Evolutionary conservation across 2,797 vertebrate genomes (phyloP).

Genomic region (Channallabes apus): DNA sequence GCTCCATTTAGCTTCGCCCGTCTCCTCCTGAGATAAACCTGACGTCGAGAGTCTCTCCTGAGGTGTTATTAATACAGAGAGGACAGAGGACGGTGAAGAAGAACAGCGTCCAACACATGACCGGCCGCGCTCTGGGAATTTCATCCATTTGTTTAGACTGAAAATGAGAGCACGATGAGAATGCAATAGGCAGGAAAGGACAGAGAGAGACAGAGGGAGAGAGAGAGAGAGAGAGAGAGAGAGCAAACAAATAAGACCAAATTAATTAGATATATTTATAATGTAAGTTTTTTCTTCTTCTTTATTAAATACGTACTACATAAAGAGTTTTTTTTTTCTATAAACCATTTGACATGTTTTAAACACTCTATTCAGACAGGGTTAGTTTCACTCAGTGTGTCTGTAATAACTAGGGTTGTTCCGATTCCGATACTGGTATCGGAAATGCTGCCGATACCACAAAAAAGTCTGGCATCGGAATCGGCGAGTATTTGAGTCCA

Average conservation of each 20-base stretch:
- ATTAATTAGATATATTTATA: no score
- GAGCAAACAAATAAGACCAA: not conserved
- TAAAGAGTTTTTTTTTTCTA: no score
- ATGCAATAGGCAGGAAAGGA: conserved; percentile 53
- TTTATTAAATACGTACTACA: not conserved
- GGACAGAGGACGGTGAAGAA: conserved; percentile 55
- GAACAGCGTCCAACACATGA: conserved; percentile 55
- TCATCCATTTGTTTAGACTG: conserved; percentile 69
- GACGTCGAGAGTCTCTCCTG: conserved; percentile 74
- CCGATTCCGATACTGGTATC: no score
- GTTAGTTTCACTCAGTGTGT: no score
- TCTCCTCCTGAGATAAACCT: conserved; percentile 76
- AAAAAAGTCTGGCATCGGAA: no score
- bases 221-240: conserved; percentile 12
- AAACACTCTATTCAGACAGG: no score
- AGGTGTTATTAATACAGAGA: conserved; percentile 77
- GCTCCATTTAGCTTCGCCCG: conserved; percentile 75
- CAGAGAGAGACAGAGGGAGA: conserved; percentile 35
- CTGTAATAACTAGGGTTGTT: no score
- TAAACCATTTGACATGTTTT: no score
- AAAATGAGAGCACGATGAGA: conserved; percentile 50
- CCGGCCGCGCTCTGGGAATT: conserved; percentile 63
- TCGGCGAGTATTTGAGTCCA: no score
- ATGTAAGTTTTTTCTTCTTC: not conserved
- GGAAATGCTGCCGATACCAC: no score